These are phyloP conservation scores for Apolygus lucorum DNA, from an alignment of 1,140 invertebrate genomes.

Conservation along the genomic window DNA sequence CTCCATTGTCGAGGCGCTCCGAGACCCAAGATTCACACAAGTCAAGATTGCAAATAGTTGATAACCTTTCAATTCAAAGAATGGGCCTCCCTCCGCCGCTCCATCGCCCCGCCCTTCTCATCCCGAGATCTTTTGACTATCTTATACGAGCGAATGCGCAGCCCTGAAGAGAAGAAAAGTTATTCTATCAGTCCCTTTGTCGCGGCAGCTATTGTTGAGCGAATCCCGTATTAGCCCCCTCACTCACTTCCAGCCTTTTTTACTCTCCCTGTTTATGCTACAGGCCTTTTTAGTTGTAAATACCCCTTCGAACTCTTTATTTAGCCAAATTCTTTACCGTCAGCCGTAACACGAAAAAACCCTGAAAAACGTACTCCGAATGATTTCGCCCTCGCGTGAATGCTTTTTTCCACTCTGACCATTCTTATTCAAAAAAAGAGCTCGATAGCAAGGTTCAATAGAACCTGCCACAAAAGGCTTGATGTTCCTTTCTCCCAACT, in stretches of 20 bases:
- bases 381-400: background rate
- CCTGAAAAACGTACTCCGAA: background rate
- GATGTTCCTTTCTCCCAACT: background rate
- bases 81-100: slow-evolving; percentile 10
- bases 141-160: slow-evolving; percentile 27
- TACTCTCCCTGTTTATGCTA: slow-evolving; percentile 7
- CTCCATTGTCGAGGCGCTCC: slow-evolving; percentile 3
- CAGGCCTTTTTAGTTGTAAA: slow-evolving; percentile 8
- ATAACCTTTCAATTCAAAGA: slow-evolving; percentile 29
- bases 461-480: background rate
- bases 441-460: background rate
- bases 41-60: slow-evolving; percentile 27
- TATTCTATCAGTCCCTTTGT: slow-evolving; percentile 26
- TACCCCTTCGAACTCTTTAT: background rate
- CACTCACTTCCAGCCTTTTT: background rate
- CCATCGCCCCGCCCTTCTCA: background rate
- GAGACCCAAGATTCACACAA: slow-evolving; percentile 9
- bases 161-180: slow-evolving; percentile 25
- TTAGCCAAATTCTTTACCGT: background rate
- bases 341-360: background rate
- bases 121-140: slow-evolving; percentile 26
- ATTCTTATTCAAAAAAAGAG: background rate
- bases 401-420: background rate
- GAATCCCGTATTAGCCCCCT: slow-evolving; percentile 13
- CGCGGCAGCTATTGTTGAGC: slow-evolving; percentile 22